Conservation (phyloP, 2,113 vertebrate genomes). For the Alouatta palliata region DNA sequence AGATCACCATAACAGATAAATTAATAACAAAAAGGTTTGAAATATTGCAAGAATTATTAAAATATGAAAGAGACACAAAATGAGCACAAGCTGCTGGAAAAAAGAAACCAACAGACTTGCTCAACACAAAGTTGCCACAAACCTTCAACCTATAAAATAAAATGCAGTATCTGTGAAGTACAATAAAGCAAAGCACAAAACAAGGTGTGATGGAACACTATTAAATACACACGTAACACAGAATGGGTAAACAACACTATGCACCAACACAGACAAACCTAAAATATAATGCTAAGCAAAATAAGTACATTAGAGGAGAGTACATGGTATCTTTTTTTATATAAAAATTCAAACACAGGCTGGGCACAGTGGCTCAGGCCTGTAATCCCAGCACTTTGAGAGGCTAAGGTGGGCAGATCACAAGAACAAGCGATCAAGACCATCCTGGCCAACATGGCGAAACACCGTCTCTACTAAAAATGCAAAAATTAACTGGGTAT, state of each 20-base stretch:
- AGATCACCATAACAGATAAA: not conserved
- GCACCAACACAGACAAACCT: not conserved
- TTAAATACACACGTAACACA: not conserved
- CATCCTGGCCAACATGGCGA: no score
- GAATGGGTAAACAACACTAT: not conserved
- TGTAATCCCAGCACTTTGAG: no score
- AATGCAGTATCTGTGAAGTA: not conserved
- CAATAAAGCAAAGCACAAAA: not conserved
- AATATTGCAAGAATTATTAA: not conserved
- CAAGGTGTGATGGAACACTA: not conserved
- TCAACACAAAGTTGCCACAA: not conserved
- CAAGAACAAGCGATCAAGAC: no score
- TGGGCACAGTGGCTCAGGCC: no score
- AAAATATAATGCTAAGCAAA: not conserved
- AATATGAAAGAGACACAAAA: not conserved
- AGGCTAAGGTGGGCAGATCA: no score
- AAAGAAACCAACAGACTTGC: not conserved
- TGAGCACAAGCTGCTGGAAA: not conserved
- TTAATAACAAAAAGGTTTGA: not conserved
- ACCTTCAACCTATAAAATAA: not conserved
- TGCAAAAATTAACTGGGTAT: no score
- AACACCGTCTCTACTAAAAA: no score
- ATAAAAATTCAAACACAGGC: not conserved
- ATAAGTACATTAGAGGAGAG: not conserved
- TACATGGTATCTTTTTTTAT: not conserved